phyloP scores from a whole-genome alignment of 2,888 invertebrate genomes.

The Syritta pipiens region DNA sequence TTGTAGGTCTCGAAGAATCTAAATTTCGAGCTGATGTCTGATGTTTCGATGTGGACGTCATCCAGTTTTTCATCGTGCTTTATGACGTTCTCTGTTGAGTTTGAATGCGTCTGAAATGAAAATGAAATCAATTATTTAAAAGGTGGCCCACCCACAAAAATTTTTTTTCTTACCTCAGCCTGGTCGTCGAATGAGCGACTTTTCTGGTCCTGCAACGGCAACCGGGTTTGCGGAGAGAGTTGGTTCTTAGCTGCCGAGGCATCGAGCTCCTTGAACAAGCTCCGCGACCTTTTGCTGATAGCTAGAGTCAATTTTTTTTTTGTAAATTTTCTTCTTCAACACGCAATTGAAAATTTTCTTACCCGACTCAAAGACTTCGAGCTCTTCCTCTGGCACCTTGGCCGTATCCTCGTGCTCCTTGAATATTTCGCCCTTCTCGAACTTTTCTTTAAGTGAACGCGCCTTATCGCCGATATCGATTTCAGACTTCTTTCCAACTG shows the following conservation, averaged over 20 bases:
- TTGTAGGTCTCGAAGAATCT: constrained; percentile 94
- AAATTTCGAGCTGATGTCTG: constrained; percentile 91
- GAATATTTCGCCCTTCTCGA: constrained; percentile 88
- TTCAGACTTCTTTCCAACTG: constrained; percentile 81
- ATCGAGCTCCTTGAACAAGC: constrained; percentile 91
- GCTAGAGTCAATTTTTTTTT: constrained; percentile 80
- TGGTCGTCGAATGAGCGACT: constrained; percentile 48
- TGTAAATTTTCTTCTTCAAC: background rate
- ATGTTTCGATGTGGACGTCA: constrained; percentile 89
- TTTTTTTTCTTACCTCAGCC: constrained; percentile 34
- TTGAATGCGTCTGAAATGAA: constrained; percentile 52
- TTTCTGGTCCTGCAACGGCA: constrained; percentile 67
- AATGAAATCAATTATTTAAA: background rate
- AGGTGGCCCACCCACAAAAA: background rate
- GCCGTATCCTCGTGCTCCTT: constrained; percentile 82
- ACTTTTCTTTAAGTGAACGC: constrained; percentile 87
- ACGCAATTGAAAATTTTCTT: background rate
- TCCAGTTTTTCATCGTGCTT: constrained; percentile 86
- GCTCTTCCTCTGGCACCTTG: constrained; percentile 82
- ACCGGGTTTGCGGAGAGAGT: constrained; percentile 36
- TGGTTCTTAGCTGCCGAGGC: constrained; percentile 80
- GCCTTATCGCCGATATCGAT: constrained; percentile 82
- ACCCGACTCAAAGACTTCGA: constrained; percentile 90
- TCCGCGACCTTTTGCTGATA: constrained; percentile 92
- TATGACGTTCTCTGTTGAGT: constrained; percentile 83